These are phyloP conservation scores for Tinea pellionella DNA, from an alignment of 2,888 invertebrate genomes.

Conservation along the genomic window DNA sequence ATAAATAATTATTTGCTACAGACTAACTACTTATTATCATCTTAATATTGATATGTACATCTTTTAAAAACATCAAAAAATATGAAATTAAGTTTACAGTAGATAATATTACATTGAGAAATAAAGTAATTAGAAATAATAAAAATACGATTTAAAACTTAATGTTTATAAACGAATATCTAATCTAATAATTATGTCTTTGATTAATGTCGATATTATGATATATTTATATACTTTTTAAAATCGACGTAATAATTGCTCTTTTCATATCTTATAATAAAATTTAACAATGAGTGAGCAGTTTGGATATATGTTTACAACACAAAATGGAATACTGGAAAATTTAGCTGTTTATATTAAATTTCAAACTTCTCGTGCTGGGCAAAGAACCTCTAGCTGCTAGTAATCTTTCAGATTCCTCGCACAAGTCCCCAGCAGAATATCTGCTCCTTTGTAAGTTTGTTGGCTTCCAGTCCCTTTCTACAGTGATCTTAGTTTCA, in stretches of 20 bases:
- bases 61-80: constrained; percentile 19
- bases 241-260: constrained; percentile 4
- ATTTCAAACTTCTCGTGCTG: constrained; percentile 75
- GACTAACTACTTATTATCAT: constrained; percentile 13
- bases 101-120: not conserved
- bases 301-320: constrained; percentile 23
- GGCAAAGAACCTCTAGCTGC: constrained; percentile 67
- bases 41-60: constrained; percentile 40
- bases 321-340: constrained; percentile 35
- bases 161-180: not conserved
- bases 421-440: constrained; percentile 77
- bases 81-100: not conserved
- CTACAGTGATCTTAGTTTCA: constrained; percentile 45
- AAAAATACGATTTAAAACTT: not conserved
- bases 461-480: constrained; percentile 38
- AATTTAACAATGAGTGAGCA: constrained; percentile 43
- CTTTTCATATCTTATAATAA: not conserved
- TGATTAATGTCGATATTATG: not conserved
- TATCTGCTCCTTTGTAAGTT: constrained; percentile 68
- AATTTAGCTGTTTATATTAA: constrained; percentile 56
- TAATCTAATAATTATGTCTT: not conserved
- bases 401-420: constrained; percentile 66
- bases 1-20: not conserved
- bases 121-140: not conserved
- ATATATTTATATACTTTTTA: not conserved